Evolutionary conservation across 2,113 vertebrate species (phyloP).

Genomic region (Etheostoma cragini): DNA sequence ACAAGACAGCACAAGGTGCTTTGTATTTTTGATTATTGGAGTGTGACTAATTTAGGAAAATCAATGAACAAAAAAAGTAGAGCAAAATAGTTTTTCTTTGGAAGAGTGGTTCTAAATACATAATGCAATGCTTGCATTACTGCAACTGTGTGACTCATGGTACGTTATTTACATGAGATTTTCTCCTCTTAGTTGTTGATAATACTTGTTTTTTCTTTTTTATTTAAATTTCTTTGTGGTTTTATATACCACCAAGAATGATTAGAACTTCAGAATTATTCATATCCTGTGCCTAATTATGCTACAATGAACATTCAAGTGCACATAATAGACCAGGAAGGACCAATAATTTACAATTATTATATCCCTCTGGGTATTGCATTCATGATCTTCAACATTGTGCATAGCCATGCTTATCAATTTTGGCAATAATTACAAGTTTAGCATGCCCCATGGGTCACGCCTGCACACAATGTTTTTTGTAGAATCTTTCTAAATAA

Average conservation of each 20-base stretch:
- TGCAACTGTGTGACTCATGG: background rate
- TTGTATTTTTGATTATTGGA: background rate
- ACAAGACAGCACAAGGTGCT: background rate
- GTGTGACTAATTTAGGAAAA: conserved; percentile 2
- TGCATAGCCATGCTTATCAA: background rate
- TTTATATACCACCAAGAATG: background rate
- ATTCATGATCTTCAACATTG: background rate
- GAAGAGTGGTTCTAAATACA: background rate
- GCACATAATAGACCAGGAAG: background rate
- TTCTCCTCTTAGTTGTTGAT: background rate
- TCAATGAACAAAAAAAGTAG: background rate
- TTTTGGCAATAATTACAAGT: background rate
- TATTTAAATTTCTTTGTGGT: background rate
- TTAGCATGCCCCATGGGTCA: background rate
- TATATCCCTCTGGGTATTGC: background rate
- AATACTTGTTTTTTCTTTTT: background rate
- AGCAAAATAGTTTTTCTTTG: background rate
- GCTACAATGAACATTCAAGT: background rate
- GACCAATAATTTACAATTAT: conserved; percentile 8
- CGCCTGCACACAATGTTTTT: background rate
- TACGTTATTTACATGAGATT: background rate
- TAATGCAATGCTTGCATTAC: background rate
- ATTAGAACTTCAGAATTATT: background rate
- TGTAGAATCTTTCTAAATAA: background rate
- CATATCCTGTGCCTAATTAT: background rate